A percentile compares a stretch with the other conserved stretches of the same genome.
Evolutionary conservation across 2,113 vertebrate genomes (phyloP).

Genomic region (Varanus komodoensis): DNA sequence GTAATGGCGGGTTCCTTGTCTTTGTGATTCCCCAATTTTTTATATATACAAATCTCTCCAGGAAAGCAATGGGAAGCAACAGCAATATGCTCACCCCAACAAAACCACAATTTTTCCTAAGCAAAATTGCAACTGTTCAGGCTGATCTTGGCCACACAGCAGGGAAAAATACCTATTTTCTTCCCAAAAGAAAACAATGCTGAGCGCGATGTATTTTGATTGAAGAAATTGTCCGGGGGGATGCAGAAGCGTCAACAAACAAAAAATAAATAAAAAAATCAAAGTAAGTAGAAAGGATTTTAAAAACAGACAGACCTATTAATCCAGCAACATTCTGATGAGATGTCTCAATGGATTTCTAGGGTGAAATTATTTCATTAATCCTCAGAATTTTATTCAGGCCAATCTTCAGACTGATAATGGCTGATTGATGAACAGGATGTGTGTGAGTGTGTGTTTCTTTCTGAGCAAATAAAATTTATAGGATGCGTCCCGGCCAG

Average conservation of each 20-base stretch:
- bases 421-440: slow-evolving; percentile 46
- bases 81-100: too few relatives aligned
- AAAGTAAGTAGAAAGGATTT: neutral
- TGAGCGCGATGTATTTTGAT: neutral
- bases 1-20: too few relatives aligned
- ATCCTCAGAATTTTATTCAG: neutral
- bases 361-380: slow-evolving; percentile 28
- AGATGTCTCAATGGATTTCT: slow-evolving; percentile 13
- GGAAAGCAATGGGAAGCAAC: too few relatives aligned
- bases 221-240: neutral
- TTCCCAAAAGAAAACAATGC: neutral
- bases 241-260: slow-evolving; percentile 1
- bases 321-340: neutral
- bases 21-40: too few relatives aligned
- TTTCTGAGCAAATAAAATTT: slow-evolving; percentile 32
- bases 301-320: neutral
- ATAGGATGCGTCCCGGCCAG: neutral
- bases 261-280: too few relatives aligned
- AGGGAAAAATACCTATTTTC: neutral
- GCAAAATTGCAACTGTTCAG: too few relatives aligned
- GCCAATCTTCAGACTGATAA: neutral
- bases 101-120: too few relatives aligned
- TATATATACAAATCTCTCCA: too few relatives aligned
- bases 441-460: neutral
- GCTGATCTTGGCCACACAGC: neutral